phyloP scores from a whole-genome alignment of 2,113 vertebrate species.

The Centrocercus urophasianus region DNA sequence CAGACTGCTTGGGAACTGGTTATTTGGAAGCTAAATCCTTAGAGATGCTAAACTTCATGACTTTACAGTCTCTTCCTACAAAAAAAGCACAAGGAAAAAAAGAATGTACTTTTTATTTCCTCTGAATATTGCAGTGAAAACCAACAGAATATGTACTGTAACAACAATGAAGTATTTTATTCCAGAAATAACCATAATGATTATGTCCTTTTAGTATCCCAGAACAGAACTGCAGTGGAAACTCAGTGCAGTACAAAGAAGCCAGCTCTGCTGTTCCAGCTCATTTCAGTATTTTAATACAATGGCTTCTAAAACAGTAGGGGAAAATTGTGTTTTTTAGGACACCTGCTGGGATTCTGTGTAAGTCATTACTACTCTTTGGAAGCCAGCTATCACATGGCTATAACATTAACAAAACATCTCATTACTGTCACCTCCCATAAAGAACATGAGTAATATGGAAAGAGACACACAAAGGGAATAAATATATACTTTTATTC shows the following conservation, averaged over 20 bases:
- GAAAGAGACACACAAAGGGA: constrained; percentile 6
- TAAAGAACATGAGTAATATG: constrained; percentile 44
- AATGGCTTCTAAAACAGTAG: constrained; percentile 18
- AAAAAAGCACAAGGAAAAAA: neutral
- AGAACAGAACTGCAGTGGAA: neutral
- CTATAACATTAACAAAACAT: constrained; percentile 5
- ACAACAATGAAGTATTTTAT: neutral
- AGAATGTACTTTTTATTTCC: neutral
- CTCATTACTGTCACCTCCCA: constrained; percentile 18
- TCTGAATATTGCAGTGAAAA: neutral
- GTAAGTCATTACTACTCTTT: neutral
- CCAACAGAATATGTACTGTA: neutral
- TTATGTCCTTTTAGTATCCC: neutral
- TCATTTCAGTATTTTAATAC: constrained; percentile 36
- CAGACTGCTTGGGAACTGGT: neutral
- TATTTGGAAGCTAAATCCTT: constrained; percentile 9
- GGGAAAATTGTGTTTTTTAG: neutral
- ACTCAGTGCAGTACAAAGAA: neutral
- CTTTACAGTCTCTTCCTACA: neutral
- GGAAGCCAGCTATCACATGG: neutral
- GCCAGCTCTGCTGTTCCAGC: neutral
- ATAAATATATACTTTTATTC: constrained; percentile 7
- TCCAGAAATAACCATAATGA: neutral
- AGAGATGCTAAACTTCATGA: neutral
- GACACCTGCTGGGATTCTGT: constrained; percentile 11